Evolutionary conservation across 1,140 invertebrate species (phyloP), one percentile per base, ranked within the genome.

Genomic region (Tetragonula clypearis): DNA sequence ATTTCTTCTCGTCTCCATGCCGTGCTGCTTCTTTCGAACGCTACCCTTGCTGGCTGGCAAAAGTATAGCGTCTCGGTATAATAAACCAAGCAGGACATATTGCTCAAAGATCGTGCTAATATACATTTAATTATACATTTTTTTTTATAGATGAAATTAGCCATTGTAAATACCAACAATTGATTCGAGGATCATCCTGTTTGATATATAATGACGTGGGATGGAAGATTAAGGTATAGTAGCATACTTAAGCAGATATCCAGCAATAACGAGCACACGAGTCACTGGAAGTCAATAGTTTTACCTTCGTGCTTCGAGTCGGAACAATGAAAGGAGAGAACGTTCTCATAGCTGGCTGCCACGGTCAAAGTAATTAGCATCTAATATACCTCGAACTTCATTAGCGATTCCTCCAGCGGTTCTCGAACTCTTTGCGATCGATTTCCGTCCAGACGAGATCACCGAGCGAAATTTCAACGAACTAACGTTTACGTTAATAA

Each of bases 351-450:
- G 58, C 75, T 60, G 58, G 60, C 60, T 56, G 49, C 75, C 85
- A 86, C 83, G 86, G 71, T 60, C 78, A 71, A 53, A 68, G 78
- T 41, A 85, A 87, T 87, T 87, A 85, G 73, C 86, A 81, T 85
- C 53, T 87, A 87, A 87, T 85, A 87, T 78, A 85, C 80, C 72
- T 82, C 9, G 49, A 66, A 77, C 66, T 78, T 87, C 83, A 19
- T 87, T 87, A 87, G 73, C 73, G 19, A 11, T 58, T 53, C 35
- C 15, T 71, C 78, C 49, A 49, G 41, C 53, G 53, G 68, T 71
- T 76, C 74, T 41, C 74, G 30, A 73, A 81, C 71, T 19, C 11
- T 21, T 41, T 2, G 41, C 56, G 15, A 23, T 72, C 66, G 60
- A 62, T 12, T 11, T 62, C 3, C 68, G 55, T 26, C 23, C 30